Conservation (phyloP, 2,888 invertebrate species). For the Trilocha varians region DNA sequence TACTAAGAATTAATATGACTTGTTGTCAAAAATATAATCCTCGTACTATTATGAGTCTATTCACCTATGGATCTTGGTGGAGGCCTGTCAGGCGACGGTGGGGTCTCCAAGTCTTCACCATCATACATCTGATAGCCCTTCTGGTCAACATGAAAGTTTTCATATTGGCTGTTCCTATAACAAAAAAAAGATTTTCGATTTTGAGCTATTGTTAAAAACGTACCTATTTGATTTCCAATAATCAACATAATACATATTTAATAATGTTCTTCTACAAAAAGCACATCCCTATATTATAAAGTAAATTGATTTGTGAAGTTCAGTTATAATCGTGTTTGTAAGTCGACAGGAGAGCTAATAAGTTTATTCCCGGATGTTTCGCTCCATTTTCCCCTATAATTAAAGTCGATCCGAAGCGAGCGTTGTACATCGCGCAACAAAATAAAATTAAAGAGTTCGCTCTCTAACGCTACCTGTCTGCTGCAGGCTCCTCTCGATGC, state of each 20-base stretch:
- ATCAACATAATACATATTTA: background rate
- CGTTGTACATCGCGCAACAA: constrained; percentile 25
- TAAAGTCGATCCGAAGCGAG: constrained; percentile 30
- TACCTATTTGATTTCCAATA: no score
- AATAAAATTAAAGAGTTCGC: constrained; percentile 54
- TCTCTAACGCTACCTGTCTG: background rate
- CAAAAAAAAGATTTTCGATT: no score
- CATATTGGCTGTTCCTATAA: constrained; percentile 76
- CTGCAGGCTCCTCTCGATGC: background rate
- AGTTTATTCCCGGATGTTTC: constrained; percentile 4
- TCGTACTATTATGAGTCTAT: background rate
- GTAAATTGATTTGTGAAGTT: background rate
- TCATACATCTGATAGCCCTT: constrained; percentile 75
- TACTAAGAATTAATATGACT: no score
- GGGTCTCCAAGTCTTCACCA: constrained; percentile 81
- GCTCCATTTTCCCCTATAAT: constrained; percentile 33
- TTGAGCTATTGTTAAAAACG: no score
- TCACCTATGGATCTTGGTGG: constrained; percentile 83
- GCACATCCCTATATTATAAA: background rate
- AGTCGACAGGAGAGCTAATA: constrained; percentile 1
- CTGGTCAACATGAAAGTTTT: constrained; percentile 77
- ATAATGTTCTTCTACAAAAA: background rate
- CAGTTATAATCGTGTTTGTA: background rate
- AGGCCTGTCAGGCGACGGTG: constrained; percentile 88
- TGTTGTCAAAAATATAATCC: background rate